A percentile compares a stretch with the other conserved stretches of the same genome.
These are phyloP conservation scores for Cromileptes altivelis DNA, from an alignment of 2,113 vertebrate genomes.

Conservation along the genomic window DNA sequence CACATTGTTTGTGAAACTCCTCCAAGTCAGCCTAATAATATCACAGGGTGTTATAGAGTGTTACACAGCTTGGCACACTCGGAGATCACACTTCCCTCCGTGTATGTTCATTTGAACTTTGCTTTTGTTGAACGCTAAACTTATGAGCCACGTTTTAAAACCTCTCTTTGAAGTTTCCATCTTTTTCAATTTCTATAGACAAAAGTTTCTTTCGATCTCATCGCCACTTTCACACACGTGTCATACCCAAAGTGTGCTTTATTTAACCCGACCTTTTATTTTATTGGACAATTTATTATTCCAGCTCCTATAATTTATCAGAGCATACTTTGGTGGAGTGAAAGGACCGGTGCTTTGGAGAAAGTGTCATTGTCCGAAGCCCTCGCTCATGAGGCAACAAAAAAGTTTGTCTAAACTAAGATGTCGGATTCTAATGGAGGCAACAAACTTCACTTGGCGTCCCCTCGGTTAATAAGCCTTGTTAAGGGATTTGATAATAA, in stretches of 20 bases:
- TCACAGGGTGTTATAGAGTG: not conserved
- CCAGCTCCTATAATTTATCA: not conserved
- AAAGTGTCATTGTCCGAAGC: slow-evolving; percentile 49
- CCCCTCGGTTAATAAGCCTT: slow-evolving; percentile 19
- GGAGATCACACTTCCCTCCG: slow-evolving; percentile 13
- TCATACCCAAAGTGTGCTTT: not conserved
- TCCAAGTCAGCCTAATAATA: slow-evolving; percentile 30
- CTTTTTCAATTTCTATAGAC: not conserved
- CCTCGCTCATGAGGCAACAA: slow-evolving; percentile 24
- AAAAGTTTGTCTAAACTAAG: slow-evolving; percentile 30
- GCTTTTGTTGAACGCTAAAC: slow-evolving; percentile 22
- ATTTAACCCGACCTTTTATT: not conserved
- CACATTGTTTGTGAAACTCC: slow-evolving; percentile 60
- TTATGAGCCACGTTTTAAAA: slow-evolving; percentile 43
- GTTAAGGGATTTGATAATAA: slow-evolving; percentile 59
- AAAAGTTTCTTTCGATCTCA: not conserved
- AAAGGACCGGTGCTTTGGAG: not conserved
- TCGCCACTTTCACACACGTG: slow-evolving; percentile 23
- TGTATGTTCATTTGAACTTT: slow-evolving; percentile 43
- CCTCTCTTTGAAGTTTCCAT: slow-evolving; percentile 29
- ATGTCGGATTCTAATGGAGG: slow-evolving; percentile 45
- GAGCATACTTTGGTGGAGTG: not conserved
- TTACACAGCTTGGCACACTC: slow-evolving; percentile 15
- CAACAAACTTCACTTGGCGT: slow-evolving; percentile 8
- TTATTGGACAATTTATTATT: not conserved